Base-by-base conservation (phyloP, 2,113 vertebrate genomes). In the Rousettus leschenaultii region DNA sequence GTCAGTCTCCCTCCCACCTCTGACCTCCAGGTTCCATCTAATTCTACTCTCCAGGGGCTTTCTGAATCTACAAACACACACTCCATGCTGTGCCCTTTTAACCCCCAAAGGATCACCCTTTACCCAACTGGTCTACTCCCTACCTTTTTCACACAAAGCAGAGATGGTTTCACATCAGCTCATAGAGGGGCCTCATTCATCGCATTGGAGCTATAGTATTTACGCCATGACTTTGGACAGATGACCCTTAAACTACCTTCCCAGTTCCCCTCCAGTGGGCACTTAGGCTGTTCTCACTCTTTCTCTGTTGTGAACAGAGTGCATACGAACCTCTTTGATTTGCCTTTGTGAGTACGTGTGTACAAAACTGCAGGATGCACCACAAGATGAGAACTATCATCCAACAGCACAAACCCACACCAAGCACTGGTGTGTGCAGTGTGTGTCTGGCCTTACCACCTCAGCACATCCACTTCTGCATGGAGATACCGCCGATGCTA, bases 151-250 rank as follows among this genome's bases (percentile, higher is more conserved):
- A 21, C 33, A 19, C 13, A 5, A 16, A 51, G 48, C 18, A 28
- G 8, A 18, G 7, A 45, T 38, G n/a, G n/a, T 28, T 43, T 51
- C 11, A 6, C 16, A 30, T 43, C 28, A 1, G 55, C 55, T 57
- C 12, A 8, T 2, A 0, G 16, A 13, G n/a, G 51, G 43, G 18
- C 10, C 6, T 10, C 0, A 0, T 51, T 51, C 3, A 3, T 21
- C 2, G 30, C 1, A 1, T 1, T 0, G 13, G 19, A 2, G 9
- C 70, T 33, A 5, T 0, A 3, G 84, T 6, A 28, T 35, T 26
- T 15, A 26, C 13, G 19, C 15, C 15, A 1, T 4, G 7, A 4
- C 45, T 45, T 40, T 38, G 21, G 75, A 24, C 13, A 4, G 48
- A 28, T 24, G 18, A 8, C 53, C 35, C 2, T 0, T 22, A 22